Evolutionary conservation across 1,140 invertebrate species (phyloP).

Genomic region (Chelonus insularis): DNA sequence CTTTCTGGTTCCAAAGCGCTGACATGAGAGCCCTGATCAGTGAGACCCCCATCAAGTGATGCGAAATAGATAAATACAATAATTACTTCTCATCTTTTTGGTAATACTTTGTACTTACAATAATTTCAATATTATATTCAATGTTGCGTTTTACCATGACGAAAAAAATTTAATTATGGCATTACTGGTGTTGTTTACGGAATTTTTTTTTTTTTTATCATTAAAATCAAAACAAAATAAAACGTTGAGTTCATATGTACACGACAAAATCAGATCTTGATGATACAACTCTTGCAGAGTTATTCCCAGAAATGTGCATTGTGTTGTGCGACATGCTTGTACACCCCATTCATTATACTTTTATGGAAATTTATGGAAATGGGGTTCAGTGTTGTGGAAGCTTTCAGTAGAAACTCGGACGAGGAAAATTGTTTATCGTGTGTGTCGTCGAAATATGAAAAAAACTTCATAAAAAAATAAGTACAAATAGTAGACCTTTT

Average conservation of each 20-base stretch:
- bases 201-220: no score
- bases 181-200: no score
- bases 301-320: slow-evolving; percentile 18
- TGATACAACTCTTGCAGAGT: slow-evolving; percentile 5
- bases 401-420: slow-evolving; percentile 18
- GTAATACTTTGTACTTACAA: not conserved
- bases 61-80: slow-evolving; percentile 45
- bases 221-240: not conserved
- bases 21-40: slow-evolving; percentile 53
- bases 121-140: no score
- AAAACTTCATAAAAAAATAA: not conserved
- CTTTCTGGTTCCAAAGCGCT: slow-evolving; percentile 52
- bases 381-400: slow-evolving; percentile 10
- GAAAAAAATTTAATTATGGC: no score
- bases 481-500: no score
- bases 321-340: slow-evolving; percentile 16
- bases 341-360: slow-evolving; percentile 33
- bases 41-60: slow-evolving; percentile 55
- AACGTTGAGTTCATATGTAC: not conserved
- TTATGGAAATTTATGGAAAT: slow-evolving; percentile 38
- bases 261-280: slow-evolving; percentile 12
- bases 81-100: slow-evolving; percentile 24
- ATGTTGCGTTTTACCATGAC: not conserved
- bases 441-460: not conserved
- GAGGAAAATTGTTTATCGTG: slow-evolving; percentile 22